These are phyloP conservation scores for Anabas testudineus DNA, from an alignment of 2,797 vertebrate genomes.

Conservation along the genomic window DNA sequence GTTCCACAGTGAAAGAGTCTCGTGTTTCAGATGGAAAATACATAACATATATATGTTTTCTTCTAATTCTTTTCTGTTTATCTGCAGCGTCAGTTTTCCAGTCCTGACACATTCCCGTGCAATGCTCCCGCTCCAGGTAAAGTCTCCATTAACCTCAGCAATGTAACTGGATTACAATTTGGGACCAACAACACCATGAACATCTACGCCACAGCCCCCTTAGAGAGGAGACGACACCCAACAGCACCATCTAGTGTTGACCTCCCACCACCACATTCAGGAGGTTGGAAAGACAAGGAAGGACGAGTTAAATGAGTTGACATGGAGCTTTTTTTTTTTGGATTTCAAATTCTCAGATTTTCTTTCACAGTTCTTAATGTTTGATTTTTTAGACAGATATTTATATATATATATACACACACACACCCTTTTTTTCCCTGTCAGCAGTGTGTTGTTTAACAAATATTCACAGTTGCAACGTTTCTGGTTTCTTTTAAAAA, in stretches of 20 bases:
- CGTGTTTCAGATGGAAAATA: not conserved
- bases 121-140: fast-evolving
- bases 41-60: not conserved
- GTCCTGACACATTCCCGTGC: not conserved
- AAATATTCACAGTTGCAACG: conserved; percentile 11
- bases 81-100: conserved; percentile 68
- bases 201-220: not conserved
- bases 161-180: conserved; percentile 51
- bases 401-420: no score
- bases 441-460: conserved; percentile 40
- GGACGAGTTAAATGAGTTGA: conserved; percentile 16
- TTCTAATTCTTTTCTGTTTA: not conserved
- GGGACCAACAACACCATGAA: conserved; percentile 78
- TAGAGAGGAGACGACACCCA: conserved; percentile 63
- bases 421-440: conserved; percentile 19
- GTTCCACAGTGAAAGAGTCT: not conserved
- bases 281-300: not conserved
- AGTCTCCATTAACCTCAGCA: conserved; percentile 21
- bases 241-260: conserved; percentile 70
- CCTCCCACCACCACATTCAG: fast-evolving
- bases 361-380: not conserved
- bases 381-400: no score
- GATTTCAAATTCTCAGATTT: conserved; percentile 2
- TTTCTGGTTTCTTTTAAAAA: no score
- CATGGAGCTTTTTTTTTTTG: not conserved